Evolutionary conservation across 2,113 vertebrate genomes (phyloP).

Genomic region (Podiceps cristatus): DNA sequence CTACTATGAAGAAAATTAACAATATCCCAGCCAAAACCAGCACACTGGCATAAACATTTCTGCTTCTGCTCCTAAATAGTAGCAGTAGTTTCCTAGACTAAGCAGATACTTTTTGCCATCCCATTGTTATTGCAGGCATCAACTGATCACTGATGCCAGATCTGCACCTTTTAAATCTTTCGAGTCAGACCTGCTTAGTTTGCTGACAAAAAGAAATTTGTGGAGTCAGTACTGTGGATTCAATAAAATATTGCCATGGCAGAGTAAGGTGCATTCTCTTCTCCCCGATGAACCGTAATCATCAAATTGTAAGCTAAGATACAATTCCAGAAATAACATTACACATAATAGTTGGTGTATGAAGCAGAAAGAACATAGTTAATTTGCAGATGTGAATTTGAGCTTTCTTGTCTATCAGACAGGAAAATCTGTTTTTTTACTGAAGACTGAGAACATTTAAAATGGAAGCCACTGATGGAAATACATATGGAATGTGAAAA

Average conservation of each 20-base stretch:
- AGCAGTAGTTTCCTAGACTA: neutral
- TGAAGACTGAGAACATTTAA: slow-evolving; percentile 19
- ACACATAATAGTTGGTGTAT: slow-evolving; percentile 46
- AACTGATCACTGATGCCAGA: neutral
- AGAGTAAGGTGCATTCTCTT: slow-evolving; percentile 39
- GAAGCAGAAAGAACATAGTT: slow-evolving; percentile 63
- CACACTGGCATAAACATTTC: neutral
- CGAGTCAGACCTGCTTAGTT: neutral
- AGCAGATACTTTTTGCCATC: neutral
- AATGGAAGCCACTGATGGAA: neutral
- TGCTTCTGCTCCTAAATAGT: neutral
- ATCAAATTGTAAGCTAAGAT: slow-evolving; percentile 43
- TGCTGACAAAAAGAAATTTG: slow-evolving; percentile 27
- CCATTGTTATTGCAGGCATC: neutral
- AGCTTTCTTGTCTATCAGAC: slow-evolving; percentile 61
- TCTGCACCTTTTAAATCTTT: neutral
- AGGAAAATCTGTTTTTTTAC: slow-evolving; percentile 67
- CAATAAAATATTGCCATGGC: slow-evolving; percentile 36
- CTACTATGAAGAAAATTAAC: too few species aligned
- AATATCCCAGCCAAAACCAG: too few species aligned
- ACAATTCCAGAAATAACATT: slow-evolving; percentile 53
- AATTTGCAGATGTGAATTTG: slow-evolving; percentile 63
- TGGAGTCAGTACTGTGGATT: neutral
- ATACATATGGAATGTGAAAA: slow-evolving; percentile 24
- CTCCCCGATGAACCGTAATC: slow-evolving; percentile 43